phyloP scores from a whole-genome alignment of 2,888 invertebrate species.

The Tholera decimalis region DNA sequence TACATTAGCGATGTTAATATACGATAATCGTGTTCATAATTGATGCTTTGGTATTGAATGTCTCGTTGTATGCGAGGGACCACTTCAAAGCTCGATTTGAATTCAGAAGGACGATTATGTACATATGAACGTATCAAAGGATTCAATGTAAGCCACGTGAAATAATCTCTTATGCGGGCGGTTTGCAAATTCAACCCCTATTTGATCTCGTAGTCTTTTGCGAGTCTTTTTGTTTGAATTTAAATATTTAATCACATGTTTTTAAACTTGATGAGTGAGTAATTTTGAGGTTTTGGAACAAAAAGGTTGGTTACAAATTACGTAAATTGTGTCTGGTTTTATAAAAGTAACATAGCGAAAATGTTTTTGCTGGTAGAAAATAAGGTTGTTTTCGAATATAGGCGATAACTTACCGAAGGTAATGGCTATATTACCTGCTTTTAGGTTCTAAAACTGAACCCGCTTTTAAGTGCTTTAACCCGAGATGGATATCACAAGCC shows the following conservation, averaged over 20 bases:
- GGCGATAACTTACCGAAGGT: slow-evolving; percentile 23
- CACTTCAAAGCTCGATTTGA: slow-evolving; percentile 64
- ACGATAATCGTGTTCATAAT: slow-evolving; percentile 83
- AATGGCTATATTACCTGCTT: slow-evolving; percentile 13
- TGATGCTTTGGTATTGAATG: slow-evolving; percentile 79
- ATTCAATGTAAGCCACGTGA: slow-evolving; percentile 63
- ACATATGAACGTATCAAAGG: slow-evolving; percentile 62
- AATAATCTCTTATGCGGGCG: slow-evolving; percentile 67
- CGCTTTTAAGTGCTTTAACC: slow-evolving; percentile 1
- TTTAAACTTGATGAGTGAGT: slow-evolving; percentile 22
- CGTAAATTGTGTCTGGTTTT: slow-evolving; percentile 38
- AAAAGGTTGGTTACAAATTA: slow-evolving; percentile 12
- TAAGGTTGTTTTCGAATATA: slow-evolving; percentile 14
- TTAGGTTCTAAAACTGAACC: slow-evolving; percentile 13
- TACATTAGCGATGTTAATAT: slow-evolving; percentile 87
- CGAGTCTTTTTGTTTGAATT: slow-evolving; percentile 51
- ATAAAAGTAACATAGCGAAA: slow-evolving; percentile 14
- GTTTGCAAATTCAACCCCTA: slow-evolving; percentile 62
- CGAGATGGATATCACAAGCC: slow-evolving; percentile 1
- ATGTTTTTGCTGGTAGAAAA: slow-evolving; percentile 22
- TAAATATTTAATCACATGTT: slow-evolving; percentile 50
- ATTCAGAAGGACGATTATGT: slow-evolving; percentile 64
- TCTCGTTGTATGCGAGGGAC: slow-evolving; percentile 65
- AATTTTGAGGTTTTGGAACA: slow-evolving; percentile 23
- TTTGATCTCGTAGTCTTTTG: slow-evolving; percentile 53